phyloP scores from a whole-genome alignment of 1,140 invertebrate genomes.

The Asobara japonica region DNA sequence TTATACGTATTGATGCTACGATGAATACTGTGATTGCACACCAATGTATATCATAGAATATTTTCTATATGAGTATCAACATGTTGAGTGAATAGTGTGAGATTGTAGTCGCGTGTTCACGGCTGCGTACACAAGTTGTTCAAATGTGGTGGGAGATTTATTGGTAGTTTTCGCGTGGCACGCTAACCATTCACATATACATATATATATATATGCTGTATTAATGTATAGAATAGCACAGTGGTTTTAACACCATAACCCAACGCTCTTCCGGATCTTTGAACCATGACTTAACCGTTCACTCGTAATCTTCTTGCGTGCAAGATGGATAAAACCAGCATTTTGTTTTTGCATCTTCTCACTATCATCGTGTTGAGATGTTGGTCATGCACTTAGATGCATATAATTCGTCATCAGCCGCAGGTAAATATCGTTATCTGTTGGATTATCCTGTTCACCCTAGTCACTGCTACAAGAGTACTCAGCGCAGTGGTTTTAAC shows the following conservation, averaged over 20 bases:
- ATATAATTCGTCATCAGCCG: not conserved
- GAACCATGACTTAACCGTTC: conserved; percentile 39
- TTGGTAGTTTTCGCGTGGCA: conserved; percentile 31
- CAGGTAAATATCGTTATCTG: not conserved
- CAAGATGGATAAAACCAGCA: conserved; percentile 33
- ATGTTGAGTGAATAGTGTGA: conserved; percentile 4
- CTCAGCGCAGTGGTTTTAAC: no score
- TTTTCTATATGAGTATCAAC: not conserved
- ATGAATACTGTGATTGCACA: conserved; percentile 4
- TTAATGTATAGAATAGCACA: not conserved
- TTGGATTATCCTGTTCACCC: not conserved
- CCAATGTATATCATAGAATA: not conserved
- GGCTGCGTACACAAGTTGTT: conserved; percentile 37
- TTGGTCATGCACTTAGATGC: not conserved
- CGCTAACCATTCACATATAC: conserved; percentile 25
- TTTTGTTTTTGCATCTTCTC: conserved; percentile 26
- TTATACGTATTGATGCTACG: not conserved
- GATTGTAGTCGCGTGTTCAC: conserved; percentile 30
- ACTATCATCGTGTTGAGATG: not conserved
- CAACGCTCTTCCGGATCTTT: conserved; percentile 40
- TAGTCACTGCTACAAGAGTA: no score
- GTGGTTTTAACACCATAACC: conserved; percentile 29
- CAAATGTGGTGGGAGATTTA: conserved; percentile 38
- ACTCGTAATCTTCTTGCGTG: conserved; percentile 39
- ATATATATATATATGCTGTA: not conserved